Evolutionary conservation across 2,797 vertebrate genomes (phyloP).

Genomic region (Hippocampus kuda): DNA sequence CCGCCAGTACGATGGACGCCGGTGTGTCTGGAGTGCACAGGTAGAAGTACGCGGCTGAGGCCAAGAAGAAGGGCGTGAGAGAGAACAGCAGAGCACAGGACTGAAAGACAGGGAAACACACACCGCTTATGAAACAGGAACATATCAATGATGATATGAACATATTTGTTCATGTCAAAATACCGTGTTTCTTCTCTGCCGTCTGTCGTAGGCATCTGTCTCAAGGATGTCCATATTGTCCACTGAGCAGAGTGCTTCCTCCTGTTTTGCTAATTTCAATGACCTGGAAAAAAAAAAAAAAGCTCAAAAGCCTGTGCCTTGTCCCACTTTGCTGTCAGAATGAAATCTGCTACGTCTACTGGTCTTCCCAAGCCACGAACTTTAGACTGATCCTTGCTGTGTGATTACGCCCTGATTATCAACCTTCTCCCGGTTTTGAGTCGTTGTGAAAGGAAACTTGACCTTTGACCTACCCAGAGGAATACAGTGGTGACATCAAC

Average conservation of each 20-base stretch:
- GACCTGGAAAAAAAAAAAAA: neutral
- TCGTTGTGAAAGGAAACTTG: slow-evolving; percentile 29
- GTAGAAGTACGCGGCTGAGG: slow-evolving; percentile 62
- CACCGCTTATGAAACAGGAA: neutral
- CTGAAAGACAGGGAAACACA: slow-evolving; percentile 36
- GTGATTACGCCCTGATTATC: slow-evolving; percentile 60
- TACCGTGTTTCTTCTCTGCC: slow-evolving; percentile 67
- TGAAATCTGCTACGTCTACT: slow-evolving; percentile 18
- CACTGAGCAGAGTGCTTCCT: neutral
- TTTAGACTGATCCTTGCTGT: slow-evolving; percentile 55
- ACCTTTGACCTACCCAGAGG: slow-evolving; percentile 45
- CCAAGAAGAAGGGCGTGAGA: slow-evolving; percentile 60
- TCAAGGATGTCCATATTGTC: slow-evolving; percentile 72
- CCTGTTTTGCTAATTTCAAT: neutral
- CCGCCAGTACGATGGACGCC: slow-evolving; percentile 54
- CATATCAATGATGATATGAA: neutral
- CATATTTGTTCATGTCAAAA: neutral
- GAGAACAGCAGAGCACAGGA: slow-evolving; percentile 58
- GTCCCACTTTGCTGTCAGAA: slow-evolving; percentile 9
- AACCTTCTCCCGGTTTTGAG: slow-evolving; percentile 38
- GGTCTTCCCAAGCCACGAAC: slow-evolving; percentile 45
- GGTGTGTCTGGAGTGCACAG: slow-evolving; percentile 63
- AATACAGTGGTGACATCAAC: slow-evolving; percentile 37
- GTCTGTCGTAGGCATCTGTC: slow-evolving; percentile 61
- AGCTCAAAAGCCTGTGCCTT: neutral